Conservation (phyloP, 2,797 vertebrate genomes). For the Erpetoichthys calabaricus region DNA sequence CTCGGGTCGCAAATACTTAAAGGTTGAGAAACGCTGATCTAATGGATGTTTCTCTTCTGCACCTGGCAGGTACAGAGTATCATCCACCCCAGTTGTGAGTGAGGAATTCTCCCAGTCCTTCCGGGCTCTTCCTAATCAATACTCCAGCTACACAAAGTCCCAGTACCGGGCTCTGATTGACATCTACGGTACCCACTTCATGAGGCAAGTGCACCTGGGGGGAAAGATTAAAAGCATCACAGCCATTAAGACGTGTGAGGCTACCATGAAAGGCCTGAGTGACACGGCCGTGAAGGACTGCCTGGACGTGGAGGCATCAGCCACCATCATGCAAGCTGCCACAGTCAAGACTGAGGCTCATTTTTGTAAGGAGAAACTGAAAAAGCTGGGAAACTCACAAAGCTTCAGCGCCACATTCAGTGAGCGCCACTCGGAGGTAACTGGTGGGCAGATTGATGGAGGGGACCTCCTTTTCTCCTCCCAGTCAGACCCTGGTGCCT, state of each 20-base stretch:
- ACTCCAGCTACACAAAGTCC: slow-evolving; percentile 6
- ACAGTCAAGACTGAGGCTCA: neutral
- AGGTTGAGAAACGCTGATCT: no score
- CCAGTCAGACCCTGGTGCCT: slow-evolving; percentile 5
- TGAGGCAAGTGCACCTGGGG: slow-evolving; percentile 25
- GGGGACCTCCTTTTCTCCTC: slow-evolving; percentile 33
- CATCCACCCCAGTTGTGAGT: slow-evolving; percentile 16
- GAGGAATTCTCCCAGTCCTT: slow-evolving; percentile 27
- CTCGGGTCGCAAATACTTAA: no score
- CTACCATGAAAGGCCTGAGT: slow-evolving; percentile 20
- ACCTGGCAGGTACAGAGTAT: slow-evolving; percentile 21
- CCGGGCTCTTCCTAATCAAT: slow-evolving; percentile 19
- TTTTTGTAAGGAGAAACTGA: slow-evolving; percentile 27
- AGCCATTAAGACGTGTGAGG: slow-evolving; percentile 30
- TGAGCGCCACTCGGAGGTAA: slow-evolving; percentile 24
- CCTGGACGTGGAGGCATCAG: slow-evolving; percentile 33
- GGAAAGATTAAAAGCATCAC: slow-evolving; percentile 33
- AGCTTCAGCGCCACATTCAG: slow-evolving; percentile 35
- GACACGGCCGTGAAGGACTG: slow-evolving; percentile 33
- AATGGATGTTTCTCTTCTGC: no score
- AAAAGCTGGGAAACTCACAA: slow-evolving; percentile 9
- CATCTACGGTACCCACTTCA: slow-evolving; percentile 45
- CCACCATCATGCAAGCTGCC: neutral
- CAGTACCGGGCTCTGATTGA: slow-evolving; percentile 29
- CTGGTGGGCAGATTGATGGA: slow-evolving; percentile 8